Percentiles rank a stretch among this genome's conserved stretches.
These are phyloP conservation scores for Ispidina lecontei DNA, from an alignment of 2,797 vertebrate genomes.

Conservation along the genomic window DNA sequence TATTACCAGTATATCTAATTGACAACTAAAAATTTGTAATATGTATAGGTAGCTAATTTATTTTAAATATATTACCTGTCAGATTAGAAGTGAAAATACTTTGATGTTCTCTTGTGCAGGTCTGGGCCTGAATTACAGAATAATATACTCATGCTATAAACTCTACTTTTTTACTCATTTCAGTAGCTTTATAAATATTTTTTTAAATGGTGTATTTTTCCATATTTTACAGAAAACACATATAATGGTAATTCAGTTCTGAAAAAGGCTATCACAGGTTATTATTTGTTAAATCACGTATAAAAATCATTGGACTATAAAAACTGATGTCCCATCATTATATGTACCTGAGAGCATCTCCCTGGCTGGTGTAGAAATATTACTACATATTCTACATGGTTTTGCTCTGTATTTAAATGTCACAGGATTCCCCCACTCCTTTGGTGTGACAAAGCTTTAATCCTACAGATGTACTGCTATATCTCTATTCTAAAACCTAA, in stretches of 20 bases:
- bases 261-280: not conserved
- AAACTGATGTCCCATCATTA: not conserved
- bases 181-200: not conserved
- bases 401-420: not conserved
- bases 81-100: slow-evolving; percentile 14
- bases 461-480: not conserved
- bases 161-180: not conserved
- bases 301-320: not conserved
- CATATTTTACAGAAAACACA: not conserved
- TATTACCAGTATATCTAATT: slow-evolving; percentile 58
- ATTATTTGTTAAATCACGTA: not conserved
- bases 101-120: not conserved
- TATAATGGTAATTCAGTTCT: not conserved
- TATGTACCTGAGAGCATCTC: not conserved
- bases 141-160: not conserved
- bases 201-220: not conserved
- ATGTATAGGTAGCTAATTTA: slow-evolving; percentile 32
- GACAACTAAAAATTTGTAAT: slow-evolving; percentile 51
- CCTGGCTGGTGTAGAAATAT: not conserved
- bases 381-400: not conserved
- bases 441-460: not conserved
- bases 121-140: not conserved
- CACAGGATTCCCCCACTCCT: not conserved
- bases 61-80: slow-evolving; percentile 35
- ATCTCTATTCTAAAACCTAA: not conserved